Evolutionary conservation across 2,888 invertebrate genomes (phyloP).

Genomic region (Napeogenes inachia): DNA sequence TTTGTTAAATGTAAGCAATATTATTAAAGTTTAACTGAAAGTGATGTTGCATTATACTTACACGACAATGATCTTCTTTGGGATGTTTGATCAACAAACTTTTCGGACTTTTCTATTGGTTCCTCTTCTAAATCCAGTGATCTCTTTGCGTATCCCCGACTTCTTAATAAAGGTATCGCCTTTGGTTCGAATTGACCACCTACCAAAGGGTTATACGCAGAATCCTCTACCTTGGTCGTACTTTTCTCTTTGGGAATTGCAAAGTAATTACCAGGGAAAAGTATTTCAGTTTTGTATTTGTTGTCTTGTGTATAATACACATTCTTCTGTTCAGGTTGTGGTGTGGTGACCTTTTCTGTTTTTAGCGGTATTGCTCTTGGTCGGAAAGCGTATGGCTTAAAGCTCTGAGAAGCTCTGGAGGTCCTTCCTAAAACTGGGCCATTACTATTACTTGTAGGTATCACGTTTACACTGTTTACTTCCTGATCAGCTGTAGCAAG

Average conservation of each 20-base stretch:
- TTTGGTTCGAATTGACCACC: conserved; percentile 52
- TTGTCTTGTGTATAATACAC: conserved; percentile 55
- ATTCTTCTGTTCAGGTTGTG: conserved; percentile 45
- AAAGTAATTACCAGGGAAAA: conserved; percentile 72
- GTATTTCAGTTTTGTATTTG: conserved; percentile 56
- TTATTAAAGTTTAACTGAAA: too few relatives aligned
- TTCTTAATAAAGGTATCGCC: conserved; percentile 61
- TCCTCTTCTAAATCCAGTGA: conserved; percentile 52
- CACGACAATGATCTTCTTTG: conserved; percentile 68
- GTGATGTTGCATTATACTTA: conserved; percentile 39
- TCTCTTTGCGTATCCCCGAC: conserved; percentile 52
- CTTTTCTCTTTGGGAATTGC: conserved; percentile 72
- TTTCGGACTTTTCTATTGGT: conserved; percentile 56
- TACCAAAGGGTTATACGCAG: conserved; percentile 35
- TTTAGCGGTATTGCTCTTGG: conserved; percentile 58
- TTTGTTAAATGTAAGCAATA: too few relatives aligned
- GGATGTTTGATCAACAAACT: conserved; percentile 47
- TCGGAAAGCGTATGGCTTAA: conserved; percentile 51
- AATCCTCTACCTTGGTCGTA: conserved; percentile 38
- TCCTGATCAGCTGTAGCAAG: conserved; percentile 45
- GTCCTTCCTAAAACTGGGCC: conserved; percentile 35
- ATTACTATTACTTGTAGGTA: conserved; percentile 48
- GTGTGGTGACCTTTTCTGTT: conserved; percentile 36
- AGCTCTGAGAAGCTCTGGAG: conserved; percentile 25
- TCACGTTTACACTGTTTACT: conserved; percentile 59